Conservation (phyloP, 1,140 invertebrate genomes). For the Wasmannia auropunctata region DNA sequence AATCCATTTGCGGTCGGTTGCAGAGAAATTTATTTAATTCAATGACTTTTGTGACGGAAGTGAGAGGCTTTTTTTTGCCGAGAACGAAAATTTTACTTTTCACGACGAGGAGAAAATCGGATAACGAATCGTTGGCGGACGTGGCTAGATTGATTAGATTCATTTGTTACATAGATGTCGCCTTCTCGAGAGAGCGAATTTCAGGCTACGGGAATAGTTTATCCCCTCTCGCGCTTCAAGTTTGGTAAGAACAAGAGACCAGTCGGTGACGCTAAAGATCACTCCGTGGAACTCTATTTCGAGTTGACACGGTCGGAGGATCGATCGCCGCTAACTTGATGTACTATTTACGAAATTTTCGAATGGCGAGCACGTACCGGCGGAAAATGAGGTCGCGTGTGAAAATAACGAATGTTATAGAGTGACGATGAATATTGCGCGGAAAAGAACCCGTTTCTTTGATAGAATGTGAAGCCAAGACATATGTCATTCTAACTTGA, state of each 20-base stretch:
- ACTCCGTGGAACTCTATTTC: conserved; percentile 12
- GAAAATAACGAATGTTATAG: conserved; percentile 37
- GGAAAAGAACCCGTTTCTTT: not conserved
- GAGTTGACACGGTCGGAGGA: conserved; percentile 5
- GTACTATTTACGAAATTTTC: conserved; percentile 41
- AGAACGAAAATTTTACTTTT: not conserved
- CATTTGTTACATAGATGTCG: conserved; percentile 28
- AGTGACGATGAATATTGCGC: not conserved
- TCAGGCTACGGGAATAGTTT: not conserved
- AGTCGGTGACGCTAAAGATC: not conserved
- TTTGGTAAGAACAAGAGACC: not conserved
- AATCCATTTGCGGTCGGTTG: not conserved
- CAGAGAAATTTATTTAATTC: not conserved
- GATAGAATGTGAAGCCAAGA: not conserved
- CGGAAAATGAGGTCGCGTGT: conserved; percentile 23
- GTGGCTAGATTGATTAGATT: conserved; percentile 35
- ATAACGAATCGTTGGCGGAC: not conserved
- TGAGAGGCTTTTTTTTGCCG: not conserved
- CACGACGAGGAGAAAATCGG: not conserved
- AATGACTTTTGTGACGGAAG: not conserved
- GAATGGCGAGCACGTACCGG: conserved; percentile 6
- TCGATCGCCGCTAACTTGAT: conserved; percentile 33
- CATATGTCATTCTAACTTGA: not conserved
- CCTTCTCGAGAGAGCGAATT: not conserved
- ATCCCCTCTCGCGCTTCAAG: not conserved